These are phyloP conservation scores for Formica aserva DNA, from an alignment of 2,888 invertebrate genomes.

Conservation along the genomic window DNA sequence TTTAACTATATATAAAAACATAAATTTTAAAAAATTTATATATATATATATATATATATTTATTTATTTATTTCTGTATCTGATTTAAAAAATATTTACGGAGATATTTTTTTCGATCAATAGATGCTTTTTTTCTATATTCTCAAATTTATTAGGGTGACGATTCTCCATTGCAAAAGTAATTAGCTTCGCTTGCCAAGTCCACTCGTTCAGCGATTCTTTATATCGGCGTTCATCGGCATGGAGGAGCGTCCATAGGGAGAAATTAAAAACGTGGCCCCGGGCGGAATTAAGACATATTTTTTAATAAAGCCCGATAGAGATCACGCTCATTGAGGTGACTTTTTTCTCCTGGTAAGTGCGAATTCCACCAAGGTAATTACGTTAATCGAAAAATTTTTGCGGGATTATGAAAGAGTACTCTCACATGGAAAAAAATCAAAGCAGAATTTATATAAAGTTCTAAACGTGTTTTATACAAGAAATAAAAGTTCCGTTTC, in stretches of 20 bases:
- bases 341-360: conserved; percentile 40
- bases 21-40: neutral
- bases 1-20: neutral
- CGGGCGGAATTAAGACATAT: conserved; percentile 80
- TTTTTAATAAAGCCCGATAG: conserved; percentile 80
- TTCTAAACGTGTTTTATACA: neutral
- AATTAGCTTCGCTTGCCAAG: conserved; percentile 65
- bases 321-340: conserved; percentile 66
- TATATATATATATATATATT: too few species aligned
- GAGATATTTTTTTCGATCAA: neutral
- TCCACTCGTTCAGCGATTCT: conserved; percentile 60
- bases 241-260: conserved; percentile 63
- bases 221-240: conserved; percentile 59
- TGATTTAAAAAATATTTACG: neutral
- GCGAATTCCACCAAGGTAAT: conserved; percentile 42
- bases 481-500: too few species aligned
- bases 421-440: neutral
- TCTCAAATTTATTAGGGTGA: conserved; percentile 37
- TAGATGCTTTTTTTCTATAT: neutral
- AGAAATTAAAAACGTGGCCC: conserved; percentile 73
- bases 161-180: conserved; percentile 40
- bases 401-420: conserved; percentile 15
- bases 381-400: conserved; percentile 39
- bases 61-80: neutral
- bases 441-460: conserved; percentile 7